Evolutionary conservation across 2,797 vertebrate species (phyloP), one percentile per base, ranked within the genome.

Genomic region (Anguilla megastoma): DNA sequence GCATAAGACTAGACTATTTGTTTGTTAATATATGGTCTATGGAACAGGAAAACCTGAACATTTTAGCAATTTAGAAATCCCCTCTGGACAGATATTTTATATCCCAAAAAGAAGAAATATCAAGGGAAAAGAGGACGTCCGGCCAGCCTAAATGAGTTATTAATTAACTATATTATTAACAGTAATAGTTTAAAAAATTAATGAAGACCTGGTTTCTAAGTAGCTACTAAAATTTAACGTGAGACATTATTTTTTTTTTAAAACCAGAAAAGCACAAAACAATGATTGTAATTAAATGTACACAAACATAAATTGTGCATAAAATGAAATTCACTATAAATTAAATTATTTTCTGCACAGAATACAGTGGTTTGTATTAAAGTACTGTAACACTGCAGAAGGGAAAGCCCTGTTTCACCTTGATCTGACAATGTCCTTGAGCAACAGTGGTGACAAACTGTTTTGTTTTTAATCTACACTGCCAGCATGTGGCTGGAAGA

Each of bases 401-500:
- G n/a, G n/a, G 27, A 56, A 85, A 41, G 18, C 30, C 56, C 30
- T 60, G 18, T 89, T 89, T 89, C 88, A 91, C 88, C 90, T 90
- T 90, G 84, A 88, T 50, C 86, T 71, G 18, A 74, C 66, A 24
- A 87, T 90, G 89, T 87, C 90, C 91, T 91, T 91, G 90, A 88
- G 86, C 89, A 92, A 91, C 71, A 90, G 89, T 87, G 74, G 56
- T 56, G 56, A 5, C n/a, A 24, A 24, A 50, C 71, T 84, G 2
- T 33, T 30, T 85, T 12, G 9, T 2, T 63, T 16, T 54, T 48
- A 83, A 85, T 87, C 27, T 24, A 88, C 86, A 85, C 79, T 85
- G 85, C 91, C 91, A 89, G 87, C 91, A 88, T 84, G 87, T 92
- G 92, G 89, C 45, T 27, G 76, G 87, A 88, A 83, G 58, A 84